Base-by-base conservation (phyloP, 2,888 invertebrate genomes). In the Yponomeuta sedellus region DNA sequence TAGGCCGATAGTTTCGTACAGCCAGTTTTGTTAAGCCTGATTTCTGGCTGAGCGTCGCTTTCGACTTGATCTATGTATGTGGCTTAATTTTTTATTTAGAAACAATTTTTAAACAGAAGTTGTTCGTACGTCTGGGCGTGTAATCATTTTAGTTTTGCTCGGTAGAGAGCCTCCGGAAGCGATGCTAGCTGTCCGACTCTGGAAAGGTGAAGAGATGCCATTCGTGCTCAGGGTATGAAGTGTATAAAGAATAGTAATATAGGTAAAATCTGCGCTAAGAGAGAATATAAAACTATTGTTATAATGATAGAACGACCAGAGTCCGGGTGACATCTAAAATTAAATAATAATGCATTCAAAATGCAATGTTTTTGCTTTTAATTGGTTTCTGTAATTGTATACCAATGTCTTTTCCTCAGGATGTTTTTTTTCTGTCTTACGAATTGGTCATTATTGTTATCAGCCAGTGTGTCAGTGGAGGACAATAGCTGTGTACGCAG, bases 231-330 rank as follows among this genome's bases (percentile, higher is more conserved):
- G 44, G 44, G 44, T 52, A 52, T 52, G 44, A 16, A 44, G 44
- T 52, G 44, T 52, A 52, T 52, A 52, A 52, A 52, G 44, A 52
- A 52, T 52, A 52, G 12, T 52, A 52, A 16, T 12, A 16, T 52
- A 52, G 44, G 44, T 52, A 52, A 52, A 52, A 52, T 52, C 44
- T 52, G 44, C 44, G 16, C 44, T 52, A 52, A 52, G 44, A 52
- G 44, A 52, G 44, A 52, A 16, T 52, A 52, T 52, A 52, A 52
- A 52, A 52, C 44, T 52, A 52, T 52, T 52, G 44, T 52, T 52
- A 52, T 52, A 16, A 52, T 52, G 16, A 52, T 52, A 52, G 44
- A 52, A 16, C 44, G 44, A 52, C 44, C 44, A 52, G 44, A 52
- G 44, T 52, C 44, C 44, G 44, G 44, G 44, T 52, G 44, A 52